Evolutionary conservation across 2,797 vertebrate genomes (phyloP).

Genomic region (Lates japonicus): DNA sequence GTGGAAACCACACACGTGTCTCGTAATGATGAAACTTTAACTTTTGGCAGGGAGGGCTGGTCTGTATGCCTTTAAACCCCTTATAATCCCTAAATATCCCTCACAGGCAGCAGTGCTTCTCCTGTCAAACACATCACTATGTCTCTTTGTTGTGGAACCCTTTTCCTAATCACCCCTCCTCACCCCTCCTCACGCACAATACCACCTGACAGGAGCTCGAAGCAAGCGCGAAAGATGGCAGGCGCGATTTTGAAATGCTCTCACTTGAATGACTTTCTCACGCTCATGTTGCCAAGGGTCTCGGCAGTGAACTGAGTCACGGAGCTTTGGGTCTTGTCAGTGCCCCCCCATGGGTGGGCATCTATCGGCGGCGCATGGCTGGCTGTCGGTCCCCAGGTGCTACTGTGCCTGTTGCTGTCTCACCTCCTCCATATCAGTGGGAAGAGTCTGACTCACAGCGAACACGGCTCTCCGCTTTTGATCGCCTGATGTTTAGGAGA

Average conservation of each 20-base stretch:
- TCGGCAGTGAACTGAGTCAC: slow-evolving; percentile 84
- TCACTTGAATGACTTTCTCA: slow-evolving; percentile 94
- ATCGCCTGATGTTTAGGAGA: slow-evolving; percentile 45
- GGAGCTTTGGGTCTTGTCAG: slow-evolving; percentile 71
- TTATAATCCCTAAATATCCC: slow-evolving; percentile 50
- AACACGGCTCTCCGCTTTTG: slow-evolving; percentile 47
- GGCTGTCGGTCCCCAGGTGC: slow-evolving; percentile 85
- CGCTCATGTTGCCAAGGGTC: slow-evolving; percentile 91
- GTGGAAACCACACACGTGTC: slow-evolving; percentile 37
- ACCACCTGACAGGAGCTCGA: slow-evolving; percentile 73
- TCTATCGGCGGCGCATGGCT: slow-evolving; percentile 88
- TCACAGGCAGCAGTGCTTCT: slow-evolving; percentile 56
- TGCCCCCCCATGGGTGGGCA: no score
- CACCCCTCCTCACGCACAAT: slow-evolving; percentile 57
- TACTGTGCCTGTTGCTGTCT: slow-evolving; percentile 88
- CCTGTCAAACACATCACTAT: slow-evolving; percentile 67
- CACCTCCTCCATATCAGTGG: slow-evolving; percentile 73
- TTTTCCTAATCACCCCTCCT: no score
- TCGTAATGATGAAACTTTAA: slow-evolving; percentile 53
- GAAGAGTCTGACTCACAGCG: slow-evolving; percentile 52
- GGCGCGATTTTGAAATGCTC: slow-evolving; percentile 78
- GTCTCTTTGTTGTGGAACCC: slow-evolving; percentile 67
- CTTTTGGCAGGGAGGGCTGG: slow-evolving; percentile 46
- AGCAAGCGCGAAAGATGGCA: slow-evolving; percentile 77
- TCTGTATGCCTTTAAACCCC: slow-evolving; percentile 39